Percentiles rank a stretch among this genome's conserved stretches.
phyloP scores from a whole-genome alignment of 1,140 invertebrate genomes.

The Drosophila pallidifrons region DNA sequence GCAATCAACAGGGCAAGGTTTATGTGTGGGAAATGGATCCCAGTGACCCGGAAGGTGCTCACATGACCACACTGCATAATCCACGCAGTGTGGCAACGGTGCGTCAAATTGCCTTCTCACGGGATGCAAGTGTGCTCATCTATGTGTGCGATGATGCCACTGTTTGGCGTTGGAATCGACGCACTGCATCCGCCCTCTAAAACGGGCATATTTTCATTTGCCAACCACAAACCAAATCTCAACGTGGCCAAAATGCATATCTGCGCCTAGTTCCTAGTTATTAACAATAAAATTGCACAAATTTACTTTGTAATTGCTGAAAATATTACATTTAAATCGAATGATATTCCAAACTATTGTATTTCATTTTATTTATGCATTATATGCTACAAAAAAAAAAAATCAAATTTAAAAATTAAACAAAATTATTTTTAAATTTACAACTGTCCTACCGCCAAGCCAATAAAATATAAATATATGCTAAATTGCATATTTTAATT shows the following conservation, averaged over 20 bases:
- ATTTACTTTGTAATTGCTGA: not conserved
- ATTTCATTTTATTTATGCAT: not conserved
- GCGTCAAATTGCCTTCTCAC: constrained; percentile 94
- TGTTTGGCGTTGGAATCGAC: constrained; percentile 96
- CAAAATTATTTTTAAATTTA: no score
- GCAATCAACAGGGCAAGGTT: constrained; percentile 96
- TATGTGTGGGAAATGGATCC: constrained; percentile 98
- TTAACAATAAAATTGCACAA: constrained; percentile 14
- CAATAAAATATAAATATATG: no score
- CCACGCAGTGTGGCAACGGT: constrained; percentile 94
- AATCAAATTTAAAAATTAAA: no score
- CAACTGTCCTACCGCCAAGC: no score
- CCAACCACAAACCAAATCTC: constrained; percentile 72
- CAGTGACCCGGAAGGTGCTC: constrained; percentile 90
- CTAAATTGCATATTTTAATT: no score
- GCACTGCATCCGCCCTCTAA: constrained; percentile 54
- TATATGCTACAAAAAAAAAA: no score
- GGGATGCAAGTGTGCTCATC: constrained; percentile 92
- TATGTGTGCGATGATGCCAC: constrained; percentile 93
- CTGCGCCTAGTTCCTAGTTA: constrained; percentile 64
- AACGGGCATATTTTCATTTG: not conserved
- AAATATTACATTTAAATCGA: not conserved
- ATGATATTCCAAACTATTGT: not conserved
- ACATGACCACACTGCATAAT: constrained; percentile 93
- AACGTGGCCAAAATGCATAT: constrained; percentile 66